phyloP scores from a whole-genome alignment of 2,113 vertebrate species.

The Gobiocypris rarus region DNA sequence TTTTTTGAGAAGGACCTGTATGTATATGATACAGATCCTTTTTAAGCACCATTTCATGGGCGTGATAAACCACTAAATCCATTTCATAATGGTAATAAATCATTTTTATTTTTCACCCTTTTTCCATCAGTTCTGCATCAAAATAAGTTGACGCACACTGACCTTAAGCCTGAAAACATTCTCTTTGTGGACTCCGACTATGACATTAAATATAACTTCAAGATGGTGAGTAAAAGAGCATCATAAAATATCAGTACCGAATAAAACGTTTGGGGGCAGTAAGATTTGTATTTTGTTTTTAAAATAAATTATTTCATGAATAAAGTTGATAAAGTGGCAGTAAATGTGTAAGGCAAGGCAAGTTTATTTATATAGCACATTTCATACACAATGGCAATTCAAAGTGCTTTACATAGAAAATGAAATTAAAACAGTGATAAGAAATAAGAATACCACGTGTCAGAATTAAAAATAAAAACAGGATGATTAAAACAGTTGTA shows the following conservation, averaged over 20 bases:
- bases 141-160: constrained; percentile 95
- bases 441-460: no score
- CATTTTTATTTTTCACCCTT: constrained; percentile 45
- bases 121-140: constrained; percentile 87
- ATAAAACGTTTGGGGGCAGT: neutral
- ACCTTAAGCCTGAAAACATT: constrained; percentile 98
- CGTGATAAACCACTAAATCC: no score
- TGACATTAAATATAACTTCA: constrained; percentile 86
- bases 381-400: no score
- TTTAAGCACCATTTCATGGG: neutral
- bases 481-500: no score
- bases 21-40: neutral
- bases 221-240: constrained; percentile 79
- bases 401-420: no score
- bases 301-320: no score
- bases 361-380: no score
- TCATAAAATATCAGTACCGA: neutral
- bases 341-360: no score
- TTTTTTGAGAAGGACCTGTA: no score
- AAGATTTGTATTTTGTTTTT: neutral
- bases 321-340: no score
- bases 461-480: no score
- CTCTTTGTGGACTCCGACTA: constrained; percentile 93
- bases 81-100: constrained; percentile 7
- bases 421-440: no score